Evolutionary conservation across 2,113 vertebrate genomes (phyloP), one percentile per base, ranked within the genome.

Genomic region (Triplophysa dalaica): DNA sequence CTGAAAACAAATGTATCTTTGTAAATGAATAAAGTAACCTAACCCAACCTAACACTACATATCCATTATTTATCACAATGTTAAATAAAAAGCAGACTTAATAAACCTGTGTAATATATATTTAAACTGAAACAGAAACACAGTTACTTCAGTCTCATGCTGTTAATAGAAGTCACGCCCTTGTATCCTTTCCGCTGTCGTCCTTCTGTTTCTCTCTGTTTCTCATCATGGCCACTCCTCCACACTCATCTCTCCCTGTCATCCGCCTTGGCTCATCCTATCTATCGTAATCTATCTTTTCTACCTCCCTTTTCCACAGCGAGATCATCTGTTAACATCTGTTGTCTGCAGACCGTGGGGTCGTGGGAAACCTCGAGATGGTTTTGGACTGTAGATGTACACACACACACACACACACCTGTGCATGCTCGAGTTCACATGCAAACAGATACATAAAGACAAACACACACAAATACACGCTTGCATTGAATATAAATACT

Each of bases 391-490:
- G 12, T 60, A 62, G 56, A 48, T 63, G 58, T 22, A 48, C 60
- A 63, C 60, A 75, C 69, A 61, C 29, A 48, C 60, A 63, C 60
- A 75, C 69, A 75, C 54, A 79, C 66, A 82, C 76, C 72, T 43
- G 45, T 48, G 43, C 79, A 69, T 56, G 26, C 22, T 64, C 43
- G 65, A 78, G 54, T 54, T 41, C 52, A 60, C 52, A 58, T 16
- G 12, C 70, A 41, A 58, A 33, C 29, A 33, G 16, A 22, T n/a
- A 17, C 24, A 65, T 45, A 41, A 6, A 58, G 26, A 76, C 26
- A 67, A 48, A 52, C 41, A 62, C 19, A 48, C 70, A 43, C 17
- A 22, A 29, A 29, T 48, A 70, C 29, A 63, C 62, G 19, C 43
- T 19, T 26, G 22, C 3, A 24, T 22, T 41, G 8, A 19, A 21